phyloP scores from a whole-genome alignment of 1,140 invertebrate species.

The Protaetia brevitarsis region DNA sequence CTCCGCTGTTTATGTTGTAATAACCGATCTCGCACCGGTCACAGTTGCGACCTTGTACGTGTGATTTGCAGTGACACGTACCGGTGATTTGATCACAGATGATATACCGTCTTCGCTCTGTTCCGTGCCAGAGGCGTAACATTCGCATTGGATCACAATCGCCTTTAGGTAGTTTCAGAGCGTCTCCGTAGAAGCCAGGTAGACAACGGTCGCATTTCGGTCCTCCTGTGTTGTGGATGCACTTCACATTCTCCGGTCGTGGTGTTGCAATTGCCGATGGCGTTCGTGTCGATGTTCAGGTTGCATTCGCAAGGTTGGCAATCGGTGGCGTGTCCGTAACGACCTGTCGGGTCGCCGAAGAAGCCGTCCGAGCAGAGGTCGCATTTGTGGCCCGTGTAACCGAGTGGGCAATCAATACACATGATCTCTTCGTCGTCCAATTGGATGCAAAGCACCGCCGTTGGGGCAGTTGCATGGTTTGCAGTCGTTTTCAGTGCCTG shows the following conservation, averaged over 20 bases:
- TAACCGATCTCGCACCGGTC: slow-evolving; percentile 84
- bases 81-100: slow-evolving; percentile 79
- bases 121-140: slow-evolving; percentile 75
- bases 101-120: slow-evolving; percentile 64
- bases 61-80: slow-evolving; percentile 80
- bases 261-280: slow-evolving; percentile 89
- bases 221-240: slow-evolving; percentile 95
- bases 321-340: slow-evolving; percentile 59
- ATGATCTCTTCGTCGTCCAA: slow-evolving; percentile 78
- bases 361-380: slow-evolving; percentile 94
- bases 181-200: slow-evolving; percentile 84
- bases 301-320: slow-evolving; percentile 93
- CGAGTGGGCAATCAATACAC: slow-evolving; percentile 90
- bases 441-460: slow-evolving; percentile 86
- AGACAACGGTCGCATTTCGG: slow-evolving; percentile 85
- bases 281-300: slow-evolving; percentile 91
- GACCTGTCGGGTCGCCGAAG: slow-evolving; percentile 82
- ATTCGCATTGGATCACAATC: slow-evolving; percentile 87
- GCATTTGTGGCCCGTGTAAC: slow-evolving; percentile 87
- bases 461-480: slow-evolving; percentile 92
- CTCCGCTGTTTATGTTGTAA: slow-evolving; percentile 76
- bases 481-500: slow-evolving; percentile 84
- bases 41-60: slow-evolving; percentile 86
- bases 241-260: slow-evolving; percentile 96
- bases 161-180: slow-evolving; percentile 81